phyloP scores from a whole-genome alignment of 2,113 vertebrate species.

The Synodontis membranacea region DNA sequence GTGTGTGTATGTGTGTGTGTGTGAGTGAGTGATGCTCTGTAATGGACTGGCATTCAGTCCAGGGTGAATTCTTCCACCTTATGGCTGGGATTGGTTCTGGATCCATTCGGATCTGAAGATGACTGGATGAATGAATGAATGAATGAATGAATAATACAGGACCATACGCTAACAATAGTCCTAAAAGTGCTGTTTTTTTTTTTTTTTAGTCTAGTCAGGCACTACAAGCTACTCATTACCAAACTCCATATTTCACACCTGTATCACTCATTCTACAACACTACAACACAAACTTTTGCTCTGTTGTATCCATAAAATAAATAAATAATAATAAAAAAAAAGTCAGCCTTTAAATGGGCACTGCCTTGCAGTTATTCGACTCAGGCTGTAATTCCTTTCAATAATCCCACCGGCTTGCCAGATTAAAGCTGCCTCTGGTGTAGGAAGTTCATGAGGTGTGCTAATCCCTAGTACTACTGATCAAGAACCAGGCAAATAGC shows the following conservation, averaged over 20 bases:
- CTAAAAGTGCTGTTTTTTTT: neutral
- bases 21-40: neutral
- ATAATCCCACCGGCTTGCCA: constrained; percentile 57
- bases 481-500: constrained; percentile 46
- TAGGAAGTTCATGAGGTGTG: constrained; percentile 46
- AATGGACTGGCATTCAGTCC: neutral
- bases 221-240: neutral
- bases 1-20: neutral
- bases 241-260: constrained; percentile 7
- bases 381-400: constrained; percentile 54
- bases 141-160: neutral
- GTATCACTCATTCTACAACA: constrained; percentile 18
- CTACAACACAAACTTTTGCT: neutral
- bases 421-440: constrained; percentile 54
- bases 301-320: neutral
- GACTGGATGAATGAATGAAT: neutral
- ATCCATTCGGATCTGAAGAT: neutral
- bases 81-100: neutral
- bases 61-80: neutral
- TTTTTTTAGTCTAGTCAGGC: neutral
- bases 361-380: constrained; percentile 32
- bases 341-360: constrained; percentile 43
- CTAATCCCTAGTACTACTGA: constrained; percentile 55
- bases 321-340: constrained; percentile 31
- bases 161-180: neutral